A percentile compares a stretch with the other conserved stretches of the same genome.
phyloP scores from a whole-genome alignment of 1,140 invertebrate genomes.

The Patella vulgata region DNA sequence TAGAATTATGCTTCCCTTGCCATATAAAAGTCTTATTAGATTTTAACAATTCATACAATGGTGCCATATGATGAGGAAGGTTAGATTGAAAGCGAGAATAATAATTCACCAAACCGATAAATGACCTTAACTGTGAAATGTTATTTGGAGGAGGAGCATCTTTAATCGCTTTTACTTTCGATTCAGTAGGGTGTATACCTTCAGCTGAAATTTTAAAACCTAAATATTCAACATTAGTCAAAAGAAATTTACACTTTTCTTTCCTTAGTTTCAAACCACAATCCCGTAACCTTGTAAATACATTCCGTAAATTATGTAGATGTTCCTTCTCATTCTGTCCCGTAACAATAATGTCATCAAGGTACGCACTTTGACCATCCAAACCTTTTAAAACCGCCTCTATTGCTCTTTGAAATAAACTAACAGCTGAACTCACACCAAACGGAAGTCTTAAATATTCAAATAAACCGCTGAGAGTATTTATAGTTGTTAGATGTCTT shows the following conservation, averaged over 20 bases:
- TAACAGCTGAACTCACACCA: constrained; percentile 68
- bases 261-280: constrained; percentile 11
- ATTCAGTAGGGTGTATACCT: constrained; percentile 8
- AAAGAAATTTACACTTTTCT: constrained; percentile 26
- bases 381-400: constrained; percentile 53
- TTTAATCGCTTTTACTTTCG: constrained; percentile 20
- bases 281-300: constrained; percentile 20
- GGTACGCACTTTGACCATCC: constrained; percentile 27
- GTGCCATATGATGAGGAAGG: too few relatives aligned
- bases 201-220: constrained; percentile 9
- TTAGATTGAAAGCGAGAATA: constrained; percentile 11
- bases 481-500: constrained; percentile 46
- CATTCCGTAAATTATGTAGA: constrained; percentile 15
- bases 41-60: too few relatives aligned
- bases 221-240: background rate
- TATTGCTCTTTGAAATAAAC: constrained; percentile 70
- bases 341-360: constrained; percentile 30
- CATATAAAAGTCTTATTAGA: too few relatives aligned
- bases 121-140: constrained; percentile 3
- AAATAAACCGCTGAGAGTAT: constrained; percentile 68
- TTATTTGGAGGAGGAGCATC: constrained; percentile 16
- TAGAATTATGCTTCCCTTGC: too few relatives aligned
- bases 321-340: constrained; percentile 19
- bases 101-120: constrained; percentile 1
- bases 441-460: constrained; percentile 67